These are phyloP conservation scores for Lophura swinhoii DNA, from an alignment of 2,797 vertebrate genomes.

Conservation along the genomic window DNA sequence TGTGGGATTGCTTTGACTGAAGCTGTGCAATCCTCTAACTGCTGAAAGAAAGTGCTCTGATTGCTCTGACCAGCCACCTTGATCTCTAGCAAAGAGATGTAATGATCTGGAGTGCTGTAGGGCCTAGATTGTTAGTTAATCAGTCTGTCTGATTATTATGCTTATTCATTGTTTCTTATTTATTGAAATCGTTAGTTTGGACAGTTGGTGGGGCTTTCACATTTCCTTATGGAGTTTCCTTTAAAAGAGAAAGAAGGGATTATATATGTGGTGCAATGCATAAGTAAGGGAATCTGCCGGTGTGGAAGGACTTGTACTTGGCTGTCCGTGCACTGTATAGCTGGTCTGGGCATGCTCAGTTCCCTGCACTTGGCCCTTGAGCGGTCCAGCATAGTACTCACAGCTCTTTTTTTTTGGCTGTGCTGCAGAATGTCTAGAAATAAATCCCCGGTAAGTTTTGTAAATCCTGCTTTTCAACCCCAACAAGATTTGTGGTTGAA, in stretches of 20 bases:
- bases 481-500: background rate
- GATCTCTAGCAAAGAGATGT: background rate
- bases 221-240: background rate
- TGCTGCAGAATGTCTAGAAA: slow-evolving; percentile 9
- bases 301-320: background rate
- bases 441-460: background rate
- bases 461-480: slow-evolving; percentile 7
- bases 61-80: background rate
- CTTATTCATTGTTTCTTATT: background rate
- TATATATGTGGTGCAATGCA: fast-evolving
- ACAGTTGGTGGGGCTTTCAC: background rate
- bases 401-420: background rate
- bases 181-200: background rate
- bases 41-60: background rate
- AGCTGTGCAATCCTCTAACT: background rate
- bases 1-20: background rate
- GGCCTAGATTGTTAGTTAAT: background rate
- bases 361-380: background rate
- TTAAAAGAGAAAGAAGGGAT: background rate
- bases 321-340: background rate
- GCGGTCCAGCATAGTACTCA: background rate
- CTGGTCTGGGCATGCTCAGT: background rate
- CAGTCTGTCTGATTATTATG: background rate
- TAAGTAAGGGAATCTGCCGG: background rate
- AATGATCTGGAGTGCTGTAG: fast-evolving